A percentile compares a stretch with the other conserved stretches of the same genome.
phyloP scores from a whole-genome alignment of 2,797 vertebrate genomes.

The Pygocentrus nattereri region DNA sequence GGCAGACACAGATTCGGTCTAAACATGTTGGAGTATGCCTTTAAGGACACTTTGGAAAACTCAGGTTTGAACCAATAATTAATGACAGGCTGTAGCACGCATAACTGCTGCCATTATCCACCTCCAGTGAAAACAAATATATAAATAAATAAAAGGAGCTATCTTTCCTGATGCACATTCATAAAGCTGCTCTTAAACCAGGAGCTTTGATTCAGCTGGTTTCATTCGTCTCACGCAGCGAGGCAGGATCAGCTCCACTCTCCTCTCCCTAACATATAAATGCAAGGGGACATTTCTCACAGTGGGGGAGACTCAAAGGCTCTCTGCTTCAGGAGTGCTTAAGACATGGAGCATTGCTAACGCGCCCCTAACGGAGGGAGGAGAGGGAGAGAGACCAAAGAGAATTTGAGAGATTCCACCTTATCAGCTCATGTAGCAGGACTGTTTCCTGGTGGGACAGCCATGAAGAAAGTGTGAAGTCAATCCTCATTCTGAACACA shows the following conservation, averaged over 20 bases:
- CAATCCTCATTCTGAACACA: not conserved
- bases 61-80: not conserved
- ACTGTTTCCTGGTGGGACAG: slow-evolving; percentile 16
- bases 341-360: slow-evolving; percentile 15
- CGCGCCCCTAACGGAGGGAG: not conserved
- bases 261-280: slow-evolving; percentile 31
- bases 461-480: slow-evolving; percentile 10
- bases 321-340: slow-evolving; percentile 14
- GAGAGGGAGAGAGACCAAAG: not conserved
- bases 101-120: not conserved
- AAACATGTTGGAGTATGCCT: not conserved
- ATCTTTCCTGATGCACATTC: not conserved
- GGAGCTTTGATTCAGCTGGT: slow-evolving; percentile 10
- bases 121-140: not conserved
- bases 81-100: not conserved
- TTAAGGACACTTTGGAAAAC: not conserved
- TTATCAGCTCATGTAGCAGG: slow-evolving; percentile 9
- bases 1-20: not conserved
- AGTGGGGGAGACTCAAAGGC: slow-evolving; percentile 22
- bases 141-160: not conserved
- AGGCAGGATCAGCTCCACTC: slow-evolving; percentile 42
- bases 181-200: slow-evolving; percentile 9
- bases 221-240: slow-evolving; percentile 33
- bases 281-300: slow-evolving; percentile 37
- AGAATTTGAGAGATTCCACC: slow-evolving; percentile 13